Percentiles rank a stretch among this genome's conserved stretches.
phyloP scores from a whole-genome alignment of 2,888 invertebrate genomes.

The Cancer borealis region DNA sequence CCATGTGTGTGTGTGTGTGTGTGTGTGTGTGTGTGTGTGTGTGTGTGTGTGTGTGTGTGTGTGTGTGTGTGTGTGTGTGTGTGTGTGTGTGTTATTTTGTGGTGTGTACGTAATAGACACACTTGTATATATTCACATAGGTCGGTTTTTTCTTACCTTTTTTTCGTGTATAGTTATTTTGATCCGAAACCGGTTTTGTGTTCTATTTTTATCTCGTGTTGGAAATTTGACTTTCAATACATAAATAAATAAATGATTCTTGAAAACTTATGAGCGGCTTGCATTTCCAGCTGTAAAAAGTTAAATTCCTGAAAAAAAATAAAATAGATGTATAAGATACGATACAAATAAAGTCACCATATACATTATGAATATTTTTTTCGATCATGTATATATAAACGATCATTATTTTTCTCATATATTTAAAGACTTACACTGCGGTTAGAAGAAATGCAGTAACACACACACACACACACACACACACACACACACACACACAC shows the following conservation, averaged over 20 bases:
- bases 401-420: background rate
- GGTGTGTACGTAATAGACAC: background rate
- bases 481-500: background rate
- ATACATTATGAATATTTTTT: background rate
- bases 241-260: background rate
- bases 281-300: background rate
- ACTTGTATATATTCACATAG: background rate
- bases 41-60: conserved; percentile 44
- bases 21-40: conserved; percentile 35
- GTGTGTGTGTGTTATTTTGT: conserved; percentile 32
- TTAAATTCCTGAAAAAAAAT: background rate
- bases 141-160: background rate
- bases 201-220: background rate
- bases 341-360: background rate
- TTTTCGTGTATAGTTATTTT: background rate
- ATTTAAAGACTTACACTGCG: background rate
- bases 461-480: conserved; percentile 7
- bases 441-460: background rate
- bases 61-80: conserved; percentile 47
- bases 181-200: background rate
- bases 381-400: background rate
- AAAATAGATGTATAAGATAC: background rate
- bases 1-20: background rate
- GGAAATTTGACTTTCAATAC: background rate
- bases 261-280: background rate